Evolutionary conservation across 2,797 vertebrate genomes (phyloP).

Genomic region (Protonibea diacanthus): DNA sequence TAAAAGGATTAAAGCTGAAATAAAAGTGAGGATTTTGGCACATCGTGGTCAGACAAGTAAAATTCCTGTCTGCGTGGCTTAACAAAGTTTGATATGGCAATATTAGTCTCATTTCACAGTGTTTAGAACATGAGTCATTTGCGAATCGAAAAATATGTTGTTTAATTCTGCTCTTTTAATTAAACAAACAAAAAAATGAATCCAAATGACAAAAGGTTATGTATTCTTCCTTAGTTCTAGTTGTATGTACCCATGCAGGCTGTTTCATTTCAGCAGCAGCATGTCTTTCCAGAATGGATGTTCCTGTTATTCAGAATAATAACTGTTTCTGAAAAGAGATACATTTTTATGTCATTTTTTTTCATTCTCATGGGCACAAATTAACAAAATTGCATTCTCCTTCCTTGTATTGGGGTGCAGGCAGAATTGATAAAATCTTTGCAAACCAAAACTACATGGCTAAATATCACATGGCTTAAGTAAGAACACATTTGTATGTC

Average conservation of each 20-base stretch:
- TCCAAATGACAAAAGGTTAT: not conserved
- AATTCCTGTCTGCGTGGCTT: slow-evolving; percentile 30
- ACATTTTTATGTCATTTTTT: not conserved
- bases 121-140: slow-evolving; percentile 28
- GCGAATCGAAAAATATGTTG: not conserved
- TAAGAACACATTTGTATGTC: not conserved
- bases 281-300: not conserved
- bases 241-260: not conserved
- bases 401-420: not conserved
- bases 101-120: slow-evolving; percentile 27
- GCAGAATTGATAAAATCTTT: not conserved
- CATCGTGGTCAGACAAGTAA: slow-evolving; percentile 45
- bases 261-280: not conserved
- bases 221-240: not conserved
- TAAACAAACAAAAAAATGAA: not conserved
- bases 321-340: not conserved
- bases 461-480: not conserved
- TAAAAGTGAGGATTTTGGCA: slow-evolving; percentile 60
- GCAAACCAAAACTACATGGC: not conserved
- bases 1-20: slow-evolving; percentile 71
- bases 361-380: not conserved
- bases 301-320: not conserved
- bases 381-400: not conserved
- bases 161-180: not conserved
- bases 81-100: slow-evolving; percentile 31